A percentile compares a stretch with the other conserved stretches of the same genome.
Conservation (phyloP, 2,888 invertebrate species). For the Polietes domitor region DNA sequence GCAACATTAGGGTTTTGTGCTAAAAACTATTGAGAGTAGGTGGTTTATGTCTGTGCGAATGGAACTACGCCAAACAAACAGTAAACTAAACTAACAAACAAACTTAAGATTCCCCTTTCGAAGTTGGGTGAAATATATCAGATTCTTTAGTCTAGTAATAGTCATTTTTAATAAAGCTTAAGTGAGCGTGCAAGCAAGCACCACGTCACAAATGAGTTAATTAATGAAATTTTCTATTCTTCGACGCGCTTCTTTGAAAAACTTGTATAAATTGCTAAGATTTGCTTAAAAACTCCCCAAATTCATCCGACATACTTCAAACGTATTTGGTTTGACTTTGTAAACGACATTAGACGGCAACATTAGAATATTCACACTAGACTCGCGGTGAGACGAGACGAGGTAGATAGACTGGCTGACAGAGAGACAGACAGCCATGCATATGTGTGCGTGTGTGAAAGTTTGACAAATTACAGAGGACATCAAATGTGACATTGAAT, state of each 20-base stretch:
- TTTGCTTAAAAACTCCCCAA: conserved; percentile 17
- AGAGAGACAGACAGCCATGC: neutral
- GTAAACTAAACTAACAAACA: too few relatives aligned
- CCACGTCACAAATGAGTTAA: conserved; percentile 30
- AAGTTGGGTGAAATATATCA: neutral
- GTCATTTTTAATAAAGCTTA: neutral
- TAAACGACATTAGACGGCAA: conserved; percentile 7
- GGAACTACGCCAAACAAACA: too few relatives aligned
- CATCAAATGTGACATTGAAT: conserved; percentile 76
- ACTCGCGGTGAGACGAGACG: neutral
- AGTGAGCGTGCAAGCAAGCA: neutral
- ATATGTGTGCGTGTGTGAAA: conserved; percentile 59
- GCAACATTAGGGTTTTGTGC: too few relatives aligned
- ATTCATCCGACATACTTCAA: neutral
- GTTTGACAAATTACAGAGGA: conserved; percentile 77
- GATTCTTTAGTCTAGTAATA: neutral
- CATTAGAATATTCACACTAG: conserved; percentile 25
- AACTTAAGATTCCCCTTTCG: neutral
- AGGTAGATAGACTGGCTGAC: conserved; percentile 19
- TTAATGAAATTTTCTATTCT: conserved; percentile 47
- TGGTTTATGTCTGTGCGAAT: too few relatives aligned
- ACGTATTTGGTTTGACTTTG: conserved; percentile 7
- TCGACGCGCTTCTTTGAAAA: neutral
- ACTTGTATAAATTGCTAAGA: conserved; percentile 13
- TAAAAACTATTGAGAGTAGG: too few relatives aligned